Evolutionary conservation across 2,797 vertebrate genomes (phyloP).

Genomic region (Mycteria americana): DNA sequence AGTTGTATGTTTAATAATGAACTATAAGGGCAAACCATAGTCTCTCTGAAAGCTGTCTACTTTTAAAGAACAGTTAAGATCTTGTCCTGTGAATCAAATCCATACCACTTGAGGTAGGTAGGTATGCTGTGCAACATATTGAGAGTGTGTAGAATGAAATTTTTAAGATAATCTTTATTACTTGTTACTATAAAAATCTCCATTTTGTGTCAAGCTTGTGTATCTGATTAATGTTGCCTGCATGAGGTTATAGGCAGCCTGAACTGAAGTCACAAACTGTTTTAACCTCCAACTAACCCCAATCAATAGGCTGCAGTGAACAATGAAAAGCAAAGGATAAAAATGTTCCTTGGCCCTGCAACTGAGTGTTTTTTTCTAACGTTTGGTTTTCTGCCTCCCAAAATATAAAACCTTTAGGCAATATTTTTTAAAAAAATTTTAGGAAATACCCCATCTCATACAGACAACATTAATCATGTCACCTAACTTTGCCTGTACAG

Average conservation of each 20-base stretch:
- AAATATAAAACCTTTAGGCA: not conserved
- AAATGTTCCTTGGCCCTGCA: not conserved
- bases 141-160: not conserved
- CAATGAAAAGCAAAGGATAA: not conserved
- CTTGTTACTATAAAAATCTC: not conserved
- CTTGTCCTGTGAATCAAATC: not conserved
- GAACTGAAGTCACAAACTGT: not conserved
- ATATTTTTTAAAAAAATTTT: not conserved
- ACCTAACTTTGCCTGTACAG: not conserved
- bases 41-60: not conserved
- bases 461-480: not conserved
- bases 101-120: not conserved
- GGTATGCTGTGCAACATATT: not conserved
- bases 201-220: not conserved
- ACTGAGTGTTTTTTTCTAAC: not conserved
- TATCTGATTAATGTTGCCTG: not conserved
- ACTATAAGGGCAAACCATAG: not conserved
- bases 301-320: rapidly evolving
- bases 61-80: not conserved
- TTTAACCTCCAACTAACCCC: not conserved
- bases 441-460: not conserved
- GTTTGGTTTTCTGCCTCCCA: not conserved
- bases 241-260: not conserved
- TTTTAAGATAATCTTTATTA: not conserved
- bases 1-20: not conserved